Evolutionary conservation across 2,113 vertebrate species (phyloP), one percentile per base, ranked within the genome.

Genomic region (Leucopsar rothschildi): DNA sequence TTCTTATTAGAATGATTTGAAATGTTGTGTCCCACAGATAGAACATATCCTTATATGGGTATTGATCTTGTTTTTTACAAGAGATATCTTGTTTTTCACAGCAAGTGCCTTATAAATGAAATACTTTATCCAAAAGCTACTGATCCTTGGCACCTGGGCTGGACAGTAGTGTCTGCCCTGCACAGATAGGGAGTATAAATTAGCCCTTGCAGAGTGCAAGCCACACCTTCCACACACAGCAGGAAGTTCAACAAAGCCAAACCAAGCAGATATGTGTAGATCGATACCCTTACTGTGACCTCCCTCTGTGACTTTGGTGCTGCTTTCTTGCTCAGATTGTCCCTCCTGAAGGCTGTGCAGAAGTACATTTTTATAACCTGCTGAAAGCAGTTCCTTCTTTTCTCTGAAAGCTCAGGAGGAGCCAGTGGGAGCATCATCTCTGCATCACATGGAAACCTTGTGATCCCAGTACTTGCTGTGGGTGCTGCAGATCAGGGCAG

Each of bases 21-120:
- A 68, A 37, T 60, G 12, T 9, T 73, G 20, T 60, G 27, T n/a
- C 37, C 11, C 27, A 59, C 57, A 37, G 44, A 71, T 0, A 0
- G 53, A 84, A 21, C 49, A n/a, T 5, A 35, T 44, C 47, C 80
- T 81, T 50, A 8, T 23, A 44, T 16, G 5, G 25, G 16, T 72
- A 64, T 53, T 57, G 50, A 57, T 37, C 29, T 65, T 59, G 11
- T 10, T 35, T 59, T 89, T 55, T 22, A 29, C 27, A 64, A 53
- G 15, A 63, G 12, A 2, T n/a, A 53, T 0, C 37, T 83, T 78
- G 11, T 2, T 78, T 88, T 86, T 79, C 56, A 49, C n/a, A 45
- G 37, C 6, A 24, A 64, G 12, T 1, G 5, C 33, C 25, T 47
- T 47, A 12, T 42, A 40, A 77, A 40, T 61, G 28, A 83, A 61